phyloP scores from a whole-genome alignment of 2,797 vertebrate species.

The Hemitrygon akajei region DNA sequence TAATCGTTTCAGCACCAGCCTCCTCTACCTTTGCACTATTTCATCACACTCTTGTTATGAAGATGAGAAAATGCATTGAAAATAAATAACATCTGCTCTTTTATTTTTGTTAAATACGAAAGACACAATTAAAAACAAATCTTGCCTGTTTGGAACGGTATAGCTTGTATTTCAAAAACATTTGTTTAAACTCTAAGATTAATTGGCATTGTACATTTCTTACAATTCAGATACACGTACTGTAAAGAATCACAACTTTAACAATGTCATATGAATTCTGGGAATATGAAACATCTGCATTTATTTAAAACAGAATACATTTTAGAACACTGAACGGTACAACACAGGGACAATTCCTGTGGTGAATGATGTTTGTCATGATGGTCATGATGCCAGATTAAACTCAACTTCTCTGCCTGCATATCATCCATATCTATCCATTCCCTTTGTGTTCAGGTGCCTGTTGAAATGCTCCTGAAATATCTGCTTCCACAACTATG shows the following conservation, averaged over 20 bases:
- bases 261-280: background rate
- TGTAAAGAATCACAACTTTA: background rate
- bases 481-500: too few relatives aligned
- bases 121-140: background rate
- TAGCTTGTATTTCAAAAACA: background rate
- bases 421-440: too few relatives aligned
- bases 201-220: background rate
- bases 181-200: background rate
- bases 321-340: too few relatives aligned
- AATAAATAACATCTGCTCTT: background rate
- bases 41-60: background rate
- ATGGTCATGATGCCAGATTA: too few relatives aligned
- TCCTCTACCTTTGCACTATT: too few relatives aligned
- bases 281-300: too few relatives aligned
- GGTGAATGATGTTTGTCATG: too few relatives aligned
- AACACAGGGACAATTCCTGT: too few relatives aligned
- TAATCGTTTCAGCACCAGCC: background rate
- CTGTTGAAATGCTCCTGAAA: too few relatives aligned
- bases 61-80: background rate
- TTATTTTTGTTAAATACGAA: constrained; percentile 4
- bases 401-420: too few relatives aligned
- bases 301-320: too few relatives aligned
- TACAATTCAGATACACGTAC: background rate
- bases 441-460: too few relatives aligned
- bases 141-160: background rate